Percentiles rank a stretch among this genome's conserved stretches.
These are phyloP conservation scores for Xerus rutilus DNA, from an alignment of 2,797 vertebrate species.

Conservation along the genomic window DNA sequence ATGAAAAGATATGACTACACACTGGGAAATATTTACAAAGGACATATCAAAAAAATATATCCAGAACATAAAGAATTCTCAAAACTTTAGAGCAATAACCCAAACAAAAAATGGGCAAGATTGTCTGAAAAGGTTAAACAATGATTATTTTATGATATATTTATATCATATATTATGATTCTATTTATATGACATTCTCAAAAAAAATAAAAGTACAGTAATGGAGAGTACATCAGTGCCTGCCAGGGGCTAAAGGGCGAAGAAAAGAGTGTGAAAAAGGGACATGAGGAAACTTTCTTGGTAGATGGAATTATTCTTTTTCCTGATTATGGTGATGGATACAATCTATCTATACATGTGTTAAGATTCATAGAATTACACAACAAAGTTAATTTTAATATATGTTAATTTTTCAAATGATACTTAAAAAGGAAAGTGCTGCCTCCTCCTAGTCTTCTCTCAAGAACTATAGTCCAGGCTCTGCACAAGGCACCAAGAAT, in stretches of 20 bases:
- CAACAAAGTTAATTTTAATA: not conserved
- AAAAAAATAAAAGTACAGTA: no score
- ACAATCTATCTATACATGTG: not conserved
- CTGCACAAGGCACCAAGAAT: not conserved
- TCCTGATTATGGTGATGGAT: not conserved
- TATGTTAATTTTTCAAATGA: not conserved
- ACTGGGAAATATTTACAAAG: not conserved
- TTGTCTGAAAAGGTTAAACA: not conserved
- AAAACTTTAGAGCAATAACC: not conserved
- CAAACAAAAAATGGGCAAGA: not conserved
- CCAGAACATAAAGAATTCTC: constrained; percentile 18
- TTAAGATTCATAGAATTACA: not conserved
- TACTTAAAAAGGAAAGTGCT: not conserved
- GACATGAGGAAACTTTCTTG: not conserved
- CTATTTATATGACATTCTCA: not conserved
- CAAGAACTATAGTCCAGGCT: not conserved
- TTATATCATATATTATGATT: not conserved
- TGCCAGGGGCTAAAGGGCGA: not conserved
- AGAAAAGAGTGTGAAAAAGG: not conserved
- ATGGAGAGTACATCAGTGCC: no score
- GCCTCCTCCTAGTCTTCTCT: not conserved
- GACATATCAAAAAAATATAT: not conserved
- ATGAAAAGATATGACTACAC: not conserved
- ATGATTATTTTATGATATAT: no score
- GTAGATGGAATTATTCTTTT: not conserved